Base-by-base conservation (phyloP, 2,113 vertebrate species). In the Caranx ignobilis region DNA sequence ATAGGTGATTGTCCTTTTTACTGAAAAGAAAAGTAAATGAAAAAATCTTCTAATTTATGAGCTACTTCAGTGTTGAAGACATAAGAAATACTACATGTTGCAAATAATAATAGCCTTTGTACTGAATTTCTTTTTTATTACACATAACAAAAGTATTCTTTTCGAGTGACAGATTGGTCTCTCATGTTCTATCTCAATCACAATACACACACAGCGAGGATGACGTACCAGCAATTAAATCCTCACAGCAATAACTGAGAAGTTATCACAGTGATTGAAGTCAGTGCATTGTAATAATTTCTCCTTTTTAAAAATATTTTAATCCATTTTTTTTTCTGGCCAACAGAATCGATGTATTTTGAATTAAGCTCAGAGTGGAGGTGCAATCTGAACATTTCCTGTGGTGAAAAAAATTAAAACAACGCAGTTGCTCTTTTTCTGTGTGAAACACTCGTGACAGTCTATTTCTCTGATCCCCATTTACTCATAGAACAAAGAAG, bases 211-310 rank as follows among this genome's bases (percentile, higher is more conserved):
- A 59, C 2, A 45, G 60, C 19, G 39, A 50, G 56, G 66, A 63
- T 80, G 31, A 75, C 32, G 79, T 62, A 78, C 82, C 75, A 79
- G 74, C 43, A 76, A 70, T 81, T 77, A 80, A 69, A 68, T 82
- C 69, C 76, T 80, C n/a, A 11, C 56, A 72, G 80, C 72, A 54
- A 16, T 69, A 31, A 32, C 41, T 0, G 45, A 81, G 59, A 82
- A 80, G 71, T 81, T 75, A 73, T 84, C 55, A 73, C 59, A 62
- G 50, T 15, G 43, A 65, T 7, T 65, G 54, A 82, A 82, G 54
- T 61, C 55, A 63, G 61, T 19, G 32, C 13, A 71, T 66, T 84
- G 59, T 62, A n/a, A 48, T 15, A 48, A 15, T 77, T 71, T 37
- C 6, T 34, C 0, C 12, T 39, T 63, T 70, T n/a, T 21, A 7